A percentile compares a stretch with the other conserved stretches of the same genome.
Evolutionary conservation across 2,797 vertebrate species (phyloP).

Genomic region (Garrulus glandarius): DNA sequence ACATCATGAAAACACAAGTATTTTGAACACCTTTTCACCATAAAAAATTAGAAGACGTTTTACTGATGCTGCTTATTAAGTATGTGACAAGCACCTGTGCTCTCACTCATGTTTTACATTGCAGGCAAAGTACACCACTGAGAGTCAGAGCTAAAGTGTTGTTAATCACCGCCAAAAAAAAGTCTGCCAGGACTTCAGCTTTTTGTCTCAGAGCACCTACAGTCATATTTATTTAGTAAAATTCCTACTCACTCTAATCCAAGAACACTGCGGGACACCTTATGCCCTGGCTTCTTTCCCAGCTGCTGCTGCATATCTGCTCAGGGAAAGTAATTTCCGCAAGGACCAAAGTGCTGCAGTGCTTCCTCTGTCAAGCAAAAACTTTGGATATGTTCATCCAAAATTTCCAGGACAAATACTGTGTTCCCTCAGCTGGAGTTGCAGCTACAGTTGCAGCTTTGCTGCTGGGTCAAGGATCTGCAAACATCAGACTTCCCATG

Average conservation of each 20-base stretch:
- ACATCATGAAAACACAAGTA: rapidly evolving
- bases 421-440: background rate
- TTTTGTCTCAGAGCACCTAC: background rate
- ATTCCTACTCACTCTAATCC: background rate
- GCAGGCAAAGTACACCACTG: background rate
- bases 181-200: background rate
- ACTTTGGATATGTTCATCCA: background rate
- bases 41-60: background rate
- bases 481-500: background rate
- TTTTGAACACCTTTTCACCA: background rate
- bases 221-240: background rate
- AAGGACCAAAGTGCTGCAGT: background rate
- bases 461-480: background rate
- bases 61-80: background rate
- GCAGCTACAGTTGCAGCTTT: background rate
- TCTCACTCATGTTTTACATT: background rate
- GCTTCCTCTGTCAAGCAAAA: background rate
- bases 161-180: background rate
- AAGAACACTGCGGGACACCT: background rate
- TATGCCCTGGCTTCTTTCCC: background rate
- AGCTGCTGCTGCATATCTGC: background rate
- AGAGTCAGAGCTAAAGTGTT: background rate
- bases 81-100: background rate
- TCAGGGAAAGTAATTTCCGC: background rate
- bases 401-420: background rate